Percentiles rank a stretch among this genome's conserved stretches.
Evolutionary conservation across 1,140 invertebrate species (phyloP).

Genomic region (Semibalanus balanoides): DNA sequence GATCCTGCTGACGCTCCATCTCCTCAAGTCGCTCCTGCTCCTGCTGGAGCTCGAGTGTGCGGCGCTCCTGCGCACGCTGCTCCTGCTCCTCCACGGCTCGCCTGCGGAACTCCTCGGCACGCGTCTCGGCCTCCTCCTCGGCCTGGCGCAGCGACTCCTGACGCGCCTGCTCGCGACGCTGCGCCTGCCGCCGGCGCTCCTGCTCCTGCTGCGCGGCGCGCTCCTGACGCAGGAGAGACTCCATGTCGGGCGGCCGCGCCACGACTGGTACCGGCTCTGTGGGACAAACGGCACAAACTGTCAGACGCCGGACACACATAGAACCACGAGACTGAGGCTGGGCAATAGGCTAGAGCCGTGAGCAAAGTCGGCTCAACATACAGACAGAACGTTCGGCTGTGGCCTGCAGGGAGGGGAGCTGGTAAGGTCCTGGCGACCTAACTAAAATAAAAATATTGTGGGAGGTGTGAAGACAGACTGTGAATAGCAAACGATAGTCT

Average conservation of each 20-base stretch:
- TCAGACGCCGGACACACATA: background rate
- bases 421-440: no score
- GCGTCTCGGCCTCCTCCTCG: background rate
- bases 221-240: constrained; percentile 58
- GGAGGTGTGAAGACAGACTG: no score
- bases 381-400: no score
- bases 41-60: background rate
- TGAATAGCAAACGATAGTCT: no score
- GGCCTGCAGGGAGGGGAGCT: no score
- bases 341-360: no score
- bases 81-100: background rate
- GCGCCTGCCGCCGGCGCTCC: background rate
- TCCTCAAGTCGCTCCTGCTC: background rate
- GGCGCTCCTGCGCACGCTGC: background rate
- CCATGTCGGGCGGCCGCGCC: constrained; percentile 61
- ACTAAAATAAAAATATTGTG: no score
- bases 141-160: background rate
- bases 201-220: constrained; percentile 27
- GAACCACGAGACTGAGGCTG: background rate
- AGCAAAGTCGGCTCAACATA: no score
- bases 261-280: constrained; percentile 30
- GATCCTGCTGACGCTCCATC: background rate
- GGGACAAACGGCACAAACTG: constrained; percentile 23
- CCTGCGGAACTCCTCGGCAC: background rate
- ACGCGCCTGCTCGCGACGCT: background rate